phyloP scores from a whole-genome alignment of 2,113 vertebrate species.

The Hemichromis elongatus region DNA sequence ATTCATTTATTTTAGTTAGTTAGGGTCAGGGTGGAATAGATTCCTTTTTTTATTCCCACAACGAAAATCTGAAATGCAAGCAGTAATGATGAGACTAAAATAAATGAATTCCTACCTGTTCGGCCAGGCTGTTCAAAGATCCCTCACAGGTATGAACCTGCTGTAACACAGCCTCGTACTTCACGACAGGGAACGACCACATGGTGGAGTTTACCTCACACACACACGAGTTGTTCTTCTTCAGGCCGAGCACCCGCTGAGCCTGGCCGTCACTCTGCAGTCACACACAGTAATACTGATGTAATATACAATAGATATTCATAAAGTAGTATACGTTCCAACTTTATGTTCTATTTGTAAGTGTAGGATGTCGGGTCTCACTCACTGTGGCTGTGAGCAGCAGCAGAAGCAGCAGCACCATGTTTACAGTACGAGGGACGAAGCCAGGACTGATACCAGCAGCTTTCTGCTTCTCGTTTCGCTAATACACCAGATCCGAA shows the following conservation, averaged over 20 bases:
- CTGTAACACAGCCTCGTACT: slow-evolving; percentile 33
- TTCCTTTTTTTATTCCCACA: neutral
- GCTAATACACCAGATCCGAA: rapidly evolving
- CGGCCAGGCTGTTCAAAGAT: slow-evolving; percentile 15
- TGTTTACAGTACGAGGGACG: neutral
- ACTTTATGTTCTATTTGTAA: neutral
- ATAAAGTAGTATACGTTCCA: neutral
- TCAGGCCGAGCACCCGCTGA: slow-evolving; percentile 31
- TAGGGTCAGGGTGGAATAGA: neutral
- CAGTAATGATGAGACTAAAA: rapidly evolving
- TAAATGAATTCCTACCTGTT: slow-evolving; percentile 15
- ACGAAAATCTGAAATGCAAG: neutral
- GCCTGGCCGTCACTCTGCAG: slow-evolving; percentile 19
- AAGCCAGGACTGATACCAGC: neutral
- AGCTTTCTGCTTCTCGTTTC: neutral
- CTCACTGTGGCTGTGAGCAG: slow-evolving; percentile 52
- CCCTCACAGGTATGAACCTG: slow-evolving; percentile 44
- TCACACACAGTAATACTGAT: neutral
- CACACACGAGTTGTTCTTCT: slow-evolving; percentile 6
- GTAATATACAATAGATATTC: neutral
- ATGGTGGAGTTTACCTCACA: slow-evolving; percentile 49
- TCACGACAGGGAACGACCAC: slow-evolving; percentile 60
- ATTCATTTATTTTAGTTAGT: neutral
- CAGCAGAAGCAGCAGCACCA: slow-evolving; percentile 45
- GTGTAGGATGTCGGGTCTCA: neutral